Conservation (phyloP, 2,113 vertebrate species). For the Natator depressus region DNA sequence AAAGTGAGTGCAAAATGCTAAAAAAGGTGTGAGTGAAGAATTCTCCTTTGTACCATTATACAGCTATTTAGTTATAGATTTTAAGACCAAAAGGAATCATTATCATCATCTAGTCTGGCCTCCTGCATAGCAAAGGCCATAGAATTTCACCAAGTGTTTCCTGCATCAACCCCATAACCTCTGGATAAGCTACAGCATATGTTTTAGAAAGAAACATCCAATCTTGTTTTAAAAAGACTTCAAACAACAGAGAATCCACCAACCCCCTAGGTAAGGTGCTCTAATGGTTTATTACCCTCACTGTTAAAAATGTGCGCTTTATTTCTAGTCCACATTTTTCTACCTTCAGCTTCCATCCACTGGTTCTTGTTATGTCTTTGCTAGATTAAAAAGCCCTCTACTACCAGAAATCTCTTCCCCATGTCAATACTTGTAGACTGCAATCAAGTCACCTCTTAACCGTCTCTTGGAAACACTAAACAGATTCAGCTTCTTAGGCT, state of each 20-base stretch:
- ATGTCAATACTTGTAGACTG: conserved; percentile 1
- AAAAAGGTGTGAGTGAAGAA: background rate
- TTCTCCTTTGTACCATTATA: background rate
- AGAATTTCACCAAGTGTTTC: background rate
- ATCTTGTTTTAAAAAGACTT: background rate
- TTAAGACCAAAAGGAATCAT: background rate
- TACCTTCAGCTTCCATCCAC: conserved; percentile 36
- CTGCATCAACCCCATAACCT: background rate
- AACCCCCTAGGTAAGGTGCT: background rate
- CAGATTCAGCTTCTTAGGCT: background rate
- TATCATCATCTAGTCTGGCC: background rate
- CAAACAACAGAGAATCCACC: background rate
- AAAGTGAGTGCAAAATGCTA: background rate
- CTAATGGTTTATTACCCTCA: background rate
- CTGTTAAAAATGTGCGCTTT: background rate
- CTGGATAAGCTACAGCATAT: background rate
- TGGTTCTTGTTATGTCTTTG: conserved; percentile 14
- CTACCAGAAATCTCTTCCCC: conserved; percentile 19
- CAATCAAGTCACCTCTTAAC: conserved; percentile 58
- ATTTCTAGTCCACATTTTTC: conserved; percentile 17
- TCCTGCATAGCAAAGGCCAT: background rate
- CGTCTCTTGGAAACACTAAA: conserved; percentile 47
- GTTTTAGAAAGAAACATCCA: background rate
- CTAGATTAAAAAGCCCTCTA: background rate
- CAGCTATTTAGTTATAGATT: background rate